Conservation (phyloP, 1,140 invertebrate genomes). For the Gryon sp. region DNA sequence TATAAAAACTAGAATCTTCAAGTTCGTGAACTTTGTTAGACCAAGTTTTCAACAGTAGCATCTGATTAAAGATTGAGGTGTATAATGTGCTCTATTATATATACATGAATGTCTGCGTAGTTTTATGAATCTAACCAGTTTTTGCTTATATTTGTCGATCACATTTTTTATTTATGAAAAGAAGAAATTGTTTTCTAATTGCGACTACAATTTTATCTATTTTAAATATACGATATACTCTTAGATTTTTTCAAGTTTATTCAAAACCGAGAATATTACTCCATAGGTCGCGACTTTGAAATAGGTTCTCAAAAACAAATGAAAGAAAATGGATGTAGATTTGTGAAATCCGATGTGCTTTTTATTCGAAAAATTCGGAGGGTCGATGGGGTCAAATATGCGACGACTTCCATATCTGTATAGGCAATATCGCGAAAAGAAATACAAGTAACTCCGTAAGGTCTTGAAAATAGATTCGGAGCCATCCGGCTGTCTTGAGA, state of each 20-base stretch:
- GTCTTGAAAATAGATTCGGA: constrained; percentile 58
- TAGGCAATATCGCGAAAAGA: constrained; percentile 57
- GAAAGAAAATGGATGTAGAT: background rate
- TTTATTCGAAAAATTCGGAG: constrained; percentile 10
- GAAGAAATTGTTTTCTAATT: too few relatives aligned
- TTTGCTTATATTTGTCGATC: too few relatives aligned
- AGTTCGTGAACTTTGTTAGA: background rate
- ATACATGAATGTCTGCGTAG: too few relatives aligned
- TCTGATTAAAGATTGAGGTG: background rate
- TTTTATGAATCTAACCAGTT: too few relatives aligned
- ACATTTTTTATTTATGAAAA: too few relatives aligned
- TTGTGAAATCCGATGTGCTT: background rate
- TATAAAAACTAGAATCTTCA: background rate
- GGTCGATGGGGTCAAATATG: constrained; percentile 33
- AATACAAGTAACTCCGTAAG: constrained; percentile 56
- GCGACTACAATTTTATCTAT: too few relatives aligned
- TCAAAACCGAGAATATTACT: too few relatives aligned
- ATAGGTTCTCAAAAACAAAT: background rate
- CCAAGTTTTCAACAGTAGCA: background rate
- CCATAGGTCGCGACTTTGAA: too few relatives aligned
- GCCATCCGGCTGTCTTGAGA: constrained; percentile 47
- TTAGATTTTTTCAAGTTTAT: too few relatives aligned
- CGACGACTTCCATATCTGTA: constrained; percentile 35
- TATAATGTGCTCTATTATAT: too few relatives aligned
- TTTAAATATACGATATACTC: too few relatives aligned